A percentile compares a stretch with the other conserved stretches of the same genome.
These are phyloP conservation scores for Drosophila nigromelanica DNA, from an alignment of 1,140 invertebrate genomes.

Conservation along the genomic window DNA sequence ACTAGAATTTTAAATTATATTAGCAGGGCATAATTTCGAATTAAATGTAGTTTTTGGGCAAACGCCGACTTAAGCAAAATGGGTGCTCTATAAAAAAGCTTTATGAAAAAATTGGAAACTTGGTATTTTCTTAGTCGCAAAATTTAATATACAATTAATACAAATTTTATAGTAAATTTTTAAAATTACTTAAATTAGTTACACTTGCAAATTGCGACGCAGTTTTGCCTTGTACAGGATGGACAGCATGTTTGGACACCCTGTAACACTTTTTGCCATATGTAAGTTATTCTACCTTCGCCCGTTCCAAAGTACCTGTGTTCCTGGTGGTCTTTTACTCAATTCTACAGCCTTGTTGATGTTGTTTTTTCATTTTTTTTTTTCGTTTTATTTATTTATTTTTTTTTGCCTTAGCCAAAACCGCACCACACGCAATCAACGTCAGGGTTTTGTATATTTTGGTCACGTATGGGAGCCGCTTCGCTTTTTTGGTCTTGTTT, in stretches of 20 bases:
- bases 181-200: too few species aligned
- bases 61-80: constrained; percentile 10
- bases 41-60: constrained; percentile 59
- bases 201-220: too few species aligned
- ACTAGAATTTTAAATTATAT: constrained; percentile 76
- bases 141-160: too few species aligned
- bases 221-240: too few species aligned
- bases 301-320: constrained; percentile 16
- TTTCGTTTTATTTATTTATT: not conserved
- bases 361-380: constrained; percentile 21
- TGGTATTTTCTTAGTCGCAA: not conserved
- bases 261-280: constrained; percentile 28
- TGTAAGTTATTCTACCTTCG: constrained; percentile 23
- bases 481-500: constrained; percentile 10
- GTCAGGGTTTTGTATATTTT: constrained; percentile 69
- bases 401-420: constrained; percentile 31
- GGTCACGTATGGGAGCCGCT: constrained; percentile 58
- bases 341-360: constrained; percentile 13
- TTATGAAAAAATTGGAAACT: not conserved
- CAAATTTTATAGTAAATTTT: too few species aligned
- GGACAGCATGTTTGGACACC: constrained; percentile 9
- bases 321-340: constrained; percentile 1
- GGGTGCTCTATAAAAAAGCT: constrained; percentile 18
- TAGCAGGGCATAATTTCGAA: constrained; percentile 71
- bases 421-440: constrained; percentile 66